Evolutionary conservation across 2,113 vertebrate species (phyloP).

Genomic region (Camelus dromedarius): DNA sequence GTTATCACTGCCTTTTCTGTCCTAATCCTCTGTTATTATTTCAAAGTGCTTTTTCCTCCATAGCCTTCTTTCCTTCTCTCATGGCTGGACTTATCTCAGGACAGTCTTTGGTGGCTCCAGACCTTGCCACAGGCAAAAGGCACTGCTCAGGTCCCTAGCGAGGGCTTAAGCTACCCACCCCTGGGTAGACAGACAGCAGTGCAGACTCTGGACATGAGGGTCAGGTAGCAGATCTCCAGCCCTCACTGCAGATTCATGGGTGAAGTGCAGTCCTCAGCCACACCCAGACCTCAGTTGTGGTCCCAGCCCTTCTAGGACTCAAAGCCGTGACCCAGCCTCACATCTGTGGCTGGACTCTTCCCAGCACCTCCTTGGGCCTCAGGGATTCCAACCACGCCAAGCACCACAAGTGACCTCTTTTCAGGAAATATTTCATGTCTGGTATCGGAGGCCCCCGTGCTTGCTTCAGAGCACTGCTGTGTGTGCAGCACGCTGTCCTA

Average conservation of each 20-base stretch:
- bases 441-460: not conserved
- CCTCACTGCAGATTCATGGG: not conserved
- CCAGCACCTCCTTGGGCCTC: not conserved
- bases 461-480: accelerated
- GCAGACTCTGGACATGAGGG: not conserved
- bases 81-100: not conserved
- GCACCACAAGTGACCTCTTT: accelerated
- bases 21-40: not conserved
- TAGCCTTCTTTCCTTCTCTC: not conserved
- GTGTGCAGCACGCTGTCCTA: too few species aligned
- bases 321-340: accelerated
- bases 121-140: accelerated
- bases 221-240: not conserved
- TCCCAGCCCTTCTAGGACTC: not conserved
- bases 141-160: not conserved
- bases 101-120: not conserved
- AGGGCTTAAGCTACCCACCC: not conserved
- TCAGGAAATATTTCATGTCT: too few species aligned
- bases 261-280: not conserved
- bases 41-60: not conserved
- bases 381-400: not conserved
- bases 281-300: too few species aligned
- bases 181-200: not conserved
- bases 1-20: not conserved
- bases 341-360: too few species aligned